Percentiles rank a stretch among this genome's conserved stretches.
Conservation (phyloP, 1,140 invertebrate species). For the Metopolophium dirhodum region DNA sequence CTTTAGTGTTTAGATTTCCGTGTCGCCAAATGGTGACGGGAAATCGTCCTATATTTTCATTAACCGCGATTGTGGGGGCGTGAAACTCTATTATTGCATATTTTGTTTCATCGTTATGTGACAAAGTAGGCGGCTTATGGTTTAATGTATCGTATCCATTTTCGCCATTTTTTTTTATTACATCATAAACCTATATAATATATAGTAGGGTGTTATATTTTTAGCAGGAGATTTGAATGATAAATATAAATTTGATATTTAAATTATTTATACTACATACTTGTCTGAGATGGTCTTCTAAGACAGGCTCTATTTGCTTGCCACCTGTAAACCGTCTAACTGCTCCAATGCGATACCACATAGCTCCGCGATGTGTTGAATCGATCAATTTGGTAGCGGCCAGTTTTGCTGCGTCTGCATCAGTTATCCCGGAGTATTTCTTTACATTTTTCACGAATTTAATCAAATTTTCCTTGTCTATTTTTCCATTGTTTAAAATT, state of each 20-base stretch:
- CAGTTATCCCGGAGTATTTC: constrained; percentile 67
- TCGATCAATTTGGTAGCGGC: constrained; percentile 68
- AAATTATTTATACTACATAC: constrained; percentile 54
- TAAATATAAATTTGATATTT: not conserved
- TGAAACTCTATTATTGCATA: constrained; percentile 69
- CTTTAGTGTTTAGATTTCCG: constrained; percentile 66
- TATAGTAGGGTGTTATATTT: not conserved
- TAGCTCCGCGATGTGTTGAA: constrained; percentile 66
- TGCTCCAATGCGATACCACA: constrained; percentile 72
- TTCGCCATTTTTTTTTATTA: constrained; percentile 64
- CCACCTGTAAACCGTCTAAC: constrained; percentile 68
- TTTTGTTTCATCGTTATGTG: constrained; percentile 59
- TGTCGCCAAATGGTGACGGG: constrained; percentile 66
- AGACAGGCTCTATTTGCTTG: constrained; percentile 63
- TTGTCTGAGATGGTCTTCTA: constrained; percentile 61
- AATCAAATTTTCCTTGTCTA: constrained; percentile 65
- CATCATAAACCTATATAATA: constrained; percentile 64
- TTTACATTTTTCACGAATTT: constrained; percentile 68
- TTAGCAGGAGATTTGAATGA: not conserved
- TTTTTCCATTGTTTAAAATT: constrained; percentile 62
- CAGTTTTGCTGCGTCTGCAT: constrained; percentile 69
- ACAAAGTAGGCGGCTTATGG: constrained; percentile 49
- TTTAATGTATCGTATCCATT: not conserved
- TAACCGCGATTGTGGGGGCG: constrained; percentile 67
- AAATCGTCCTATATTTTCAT: constrained; percentile 69